phyloP scores from a whole-genome alignment of 1,140 invertebrate genomes.

The Euura saliciscinereae region DNA sequence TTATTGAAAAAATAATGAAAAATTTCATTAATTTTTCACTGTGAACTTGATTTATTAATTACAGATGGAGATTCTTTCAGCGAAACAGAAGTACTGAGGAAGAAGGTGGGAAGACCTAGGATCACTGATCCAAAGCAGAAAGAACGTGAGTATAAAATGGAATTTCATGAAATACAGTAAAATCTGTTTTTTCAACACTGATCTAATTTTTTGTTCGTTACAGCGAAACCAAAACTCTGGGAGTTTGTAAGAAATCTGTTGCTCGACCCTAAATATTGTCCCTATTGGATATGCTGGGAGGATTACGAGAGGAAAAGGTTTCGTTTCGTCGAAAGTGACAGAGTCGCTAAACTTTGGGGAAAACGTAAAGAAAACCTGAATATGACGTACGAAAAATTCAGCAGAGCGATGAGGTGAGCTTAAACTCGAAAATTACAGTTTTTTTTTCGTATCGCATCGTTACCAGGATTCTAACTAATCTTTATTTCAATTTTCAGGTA shows the following conservation, averaged over 20 bases:
- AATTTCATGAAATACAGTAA: constrained; percentile 8
- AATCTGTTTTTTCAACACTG: constrained; percentile 1
- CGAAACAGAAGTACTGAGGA: too few relatives aligned
- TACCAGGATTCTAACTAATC: background rate
- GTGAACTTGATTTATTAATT: constrained; percentile 12
- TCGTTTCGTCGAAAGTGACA: constrained; percentile 88
- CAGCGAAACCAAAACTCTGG: constrained; percentile 73
- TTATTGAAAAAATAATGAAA: background rate
- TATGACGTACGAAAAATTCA: constrained; percentile 95
- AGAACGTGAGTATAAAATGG: constrained; percentile 40
- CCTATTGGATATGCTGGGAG: constrained; percentile 86
- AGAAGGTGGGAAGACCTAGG: constrained; percentile 38
- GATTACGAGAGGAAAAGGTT: constrained; percentile 85
- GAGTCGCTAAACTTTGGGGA: constrained; percentile 89
- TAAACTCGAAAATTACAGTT: too few relatives aligned
- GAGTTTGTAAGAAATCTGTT: constrained; percentile 85
- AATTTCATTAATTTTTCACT: too few relatives aligned
- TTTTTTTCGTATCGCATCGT: too few relatives aligned
- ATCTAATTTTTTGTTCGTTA: constrained; percentile 28
- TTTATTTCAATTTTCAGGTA: constrained; percentile 63
- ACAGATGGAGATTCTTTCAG: constrained; percentile 54
- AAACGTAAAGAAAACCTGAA: constrained; percentile 83
- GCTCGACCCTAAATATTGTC: constrained; percentile 76
- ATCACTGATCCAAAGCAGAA: constrained; percentile 47
- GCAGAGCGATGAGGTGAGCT: constrained; percentile 85